Conservation (phyloP, 2,888 invertebrate genomes). For the Maniola hyperantus region DNA sequence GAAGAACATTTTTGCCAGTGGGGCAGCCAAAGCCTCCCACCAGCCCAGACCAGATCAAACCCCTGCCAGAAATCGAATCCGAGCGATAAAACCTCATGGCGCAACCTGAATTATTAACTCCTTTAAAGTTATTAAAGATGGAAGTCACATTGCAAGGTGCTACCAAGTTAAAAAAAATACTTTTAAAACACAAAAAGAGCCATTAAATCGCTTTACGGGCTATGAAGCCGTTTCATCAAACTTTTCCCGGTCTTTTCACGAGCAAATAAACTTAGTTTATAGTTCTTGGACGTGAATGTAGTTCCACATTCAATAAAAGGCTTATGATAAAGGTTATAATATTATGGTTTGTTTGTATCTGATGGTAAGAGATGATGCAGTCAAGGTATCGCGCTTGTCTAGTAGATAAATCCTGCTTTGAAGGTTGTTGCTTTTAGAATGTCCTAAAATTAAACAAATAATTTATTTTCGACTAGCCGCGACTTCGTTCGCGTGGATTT, state of each 20-base stretch:
- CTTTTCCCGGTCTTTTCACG: constrained; percentile 4
- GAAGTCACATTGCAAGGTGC: background rate
- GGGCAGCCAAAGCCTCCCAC: too few relatives aligned
- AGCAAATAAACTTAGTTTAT: constrained; percentile 11
- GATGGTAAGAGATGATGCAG: background rate
- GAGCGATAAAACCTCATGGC: too few relatives aligned
- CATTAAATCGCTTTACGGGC: constrained; percentile 13
- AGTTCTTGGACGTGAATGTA: constrained; percentile 15
- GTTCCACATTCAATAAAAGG: background rate
- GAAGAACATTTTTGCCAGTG: too few relatives aligned
- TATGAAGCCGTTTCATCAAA: constrained; percentile 8
- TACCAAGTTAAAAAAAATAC: background rate
- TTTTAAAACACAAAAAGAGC: constrained; percentile 9
- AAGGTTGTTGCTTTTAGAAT: background rate
- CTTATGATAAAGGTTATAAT: background rate
- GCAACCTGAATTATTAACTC: background rate
- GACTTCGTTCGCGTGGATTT: background rate
- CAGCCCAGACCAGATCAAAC: too few relatives aligned
- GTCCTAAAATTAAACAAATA: background rate
- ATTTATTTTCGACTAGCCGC: background rate
- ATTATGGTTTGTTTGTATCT: background rate
- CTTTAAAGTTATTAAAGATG: background rate
- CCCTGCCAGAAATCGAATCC: too few relatives aligned
- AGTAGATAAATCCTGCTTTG: background rate
- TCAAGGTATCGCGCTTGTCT: too few relatives aligned